phyloP scores from a whole-genome alignment of 1,140 invertebrate species.

The Yoshiicerus persimilis region DNA sequence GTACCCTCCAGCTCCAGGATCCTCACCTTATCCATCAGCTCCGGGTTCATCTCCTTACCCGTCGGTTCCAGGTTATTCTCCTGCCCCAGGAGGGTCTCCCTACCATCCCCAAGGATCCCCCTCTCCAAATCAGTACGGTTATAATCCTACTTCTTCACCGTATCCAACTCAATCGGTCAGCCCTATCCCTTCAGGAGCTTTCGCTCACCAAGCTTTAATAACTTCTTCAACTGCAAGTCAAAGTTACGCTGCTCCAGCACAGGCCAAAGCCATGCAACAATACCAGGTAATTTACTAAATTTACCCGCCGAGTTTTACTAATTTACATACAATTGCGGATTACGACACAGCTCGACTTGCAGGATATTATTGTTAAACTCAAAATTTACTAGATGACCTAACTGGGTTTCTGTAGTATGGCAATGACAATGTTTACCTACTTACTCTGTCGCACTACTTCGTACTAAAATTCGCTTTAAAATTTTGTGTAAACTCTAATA shows the following conservation, averaged over 20 bases:
- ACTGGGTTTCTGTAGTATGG: too few relatives aligned
- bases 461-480: too few relatives aligned
- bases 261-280: slow-evolving; percentile 47
- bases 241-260: slow-evolving; percentile 51
- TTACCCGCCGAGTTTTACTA: too few relatives aligned
- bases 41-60: slow-evolving; percentile 32
- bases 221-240: slow-evolving; percentile 41
- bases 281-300: not conserved
- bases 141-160: not conserved
- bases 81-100: slow-evolving; percentile 16
- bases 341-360: too few relatives aligned
- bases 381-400: too few relatives aligned
- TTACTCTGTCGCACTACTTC: too few relatives aligned
- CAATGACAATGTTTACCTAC: too few relatives aligned
- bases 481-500: too few relatives aligned
- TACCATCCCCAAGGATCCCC: slow-evolving; percentile 20
- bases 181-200: not conserved
- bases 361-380: too few relatives aligned
- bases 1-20: slow-evolving; percentile 28
- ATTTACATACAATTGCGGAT: too few relatives aligned
- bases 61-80: slow-evolving; percentile 21
- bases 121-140: not conserved
- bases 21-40: slow-evolving; percentile 28
- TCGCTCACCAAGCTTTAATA: slow-evolving; percentile 39
- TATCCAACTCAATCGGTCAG: not conserved